Conservation (phyloP, 2,888 invertebrate species). For the Heterodera filipjevi region DNA sequence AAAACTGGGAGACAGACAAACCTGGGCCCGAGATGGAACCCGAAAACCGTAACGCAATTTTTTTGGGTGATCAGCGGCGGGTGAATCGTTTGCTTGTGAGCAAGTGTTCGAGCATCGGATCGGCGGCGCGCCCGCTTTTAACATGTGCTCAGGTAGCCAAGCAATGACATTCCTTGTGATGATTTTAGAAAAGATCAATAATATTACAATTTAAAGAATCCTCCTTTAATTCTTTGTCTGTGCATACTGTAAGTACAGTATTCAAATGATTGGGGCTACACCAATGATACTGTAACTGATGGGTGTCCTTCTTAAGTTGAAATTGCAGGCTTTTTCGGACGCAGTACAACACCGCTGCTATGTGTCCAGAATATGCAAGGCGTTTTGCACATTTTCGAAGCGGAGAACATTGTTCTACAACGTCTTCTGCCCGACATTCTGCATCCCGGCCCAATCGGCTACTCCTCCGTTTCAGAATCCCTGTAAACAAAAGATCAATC, state of each 20-base stretch:
- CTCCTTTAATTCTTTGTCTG: no score
- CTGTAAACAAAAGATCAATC: slow-evolving; percentile 69
- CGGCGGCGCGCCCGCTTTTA: slow-evolving; percentile 75
- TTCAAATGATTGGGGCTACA: not conserved
- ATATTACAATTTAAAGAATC: no score
- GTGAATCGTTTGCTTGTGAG: slow-evolving; percentile 67
- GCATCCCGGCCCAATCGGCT: slow-evolving; percentile 83
- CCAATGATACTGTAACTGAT: no score
- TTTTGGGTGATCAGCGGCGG: slow-evolving; percentile 16
- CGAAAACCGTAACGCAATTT: no score
- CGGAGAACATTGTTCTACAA: slow-evolving; percentile 84
- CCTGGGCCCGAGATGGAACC: no score
- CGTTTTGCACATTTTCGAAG: slow-evolving; percentile 85
- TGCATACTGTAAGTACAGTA: not conserved
- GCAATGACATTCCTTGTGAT: no score
- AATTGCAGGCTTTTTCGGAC: slow-evolving; percentile 77
- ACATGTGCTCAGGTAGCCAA: slow-evolving; percentile 77
- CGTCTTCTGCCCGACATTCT: slow-evolving; percentile 80
- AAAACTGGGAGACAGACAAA: no score
- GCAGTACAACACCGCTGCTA: slow-evolving; percentile 79
- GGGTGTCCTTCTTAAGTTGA: no score
- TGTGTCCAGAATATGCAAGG: slow-evolving; percentile 91
- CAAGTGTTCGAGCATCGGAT: slow-evolving; percentile 80
- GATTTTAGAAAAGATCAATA: no score
- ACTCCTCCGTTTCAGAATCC: slow-evolving; percentile 80